A percentile compares a stretch with the other conserved stretches of the same genome.
Evolutionary conservation across 2,113 vertebrate species (phyloP).

Genomic region (Bos taurus): ARS-UCD2.0 NC_037349.1:5650001-5650500

Average conservation of each 20-base stretch:
- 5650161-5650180: background rate
- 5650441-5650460: background rate
- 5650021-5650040: background rate
- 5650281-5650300: background rate
- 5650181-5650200: background rate
- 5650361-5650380: background rate
- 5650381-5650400: background rate
- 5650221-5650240: background rate
- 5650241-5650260: background rate
- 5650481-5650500: background rate
- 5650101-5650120: conserved; percentile 37
- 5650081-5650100: conserved; percentile 36
- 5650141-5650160: background rate
- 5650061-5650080: conserved; percentile 44
- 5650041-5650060: background rate
- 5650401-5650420: background rate
- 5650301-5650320: background rate
- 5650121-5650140: conserved; percentile 19
- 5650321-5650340: background rate
- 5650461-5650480: background rate
- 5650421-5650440: background rate
- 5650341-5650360: background rate
- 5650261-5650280: background rate
- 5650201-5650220: background rate
- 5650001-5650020: background rate